Conservation (phyloP, 2,888 invertebrate genomes). For the Dione vanillae region DNA sequence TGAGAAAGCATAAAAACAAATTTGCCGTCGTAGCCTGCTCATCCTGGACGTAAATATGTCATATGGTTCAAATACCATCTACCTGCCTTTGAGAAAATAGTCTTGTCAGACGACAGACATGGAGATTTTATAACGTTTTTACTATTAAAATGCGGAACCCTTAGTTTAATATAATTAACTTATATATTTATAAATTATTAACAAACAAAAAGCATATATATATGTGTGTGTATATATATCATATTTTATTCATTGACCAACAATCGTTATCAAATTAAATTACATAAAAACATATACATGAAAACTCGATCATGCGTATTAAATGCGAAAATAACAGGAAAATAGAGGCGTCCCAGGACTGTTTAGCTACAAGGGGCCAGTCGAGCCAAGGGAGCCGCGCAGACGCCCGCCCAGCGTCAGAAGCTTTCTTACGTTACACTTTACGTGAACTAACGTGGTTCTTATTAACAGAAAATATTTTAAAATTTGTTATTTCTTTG, state of each 20-base stretch:
- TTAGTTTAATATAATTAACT: too few relatives aligned
- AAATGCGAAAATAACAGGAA: slow-evolving; percentile 17
- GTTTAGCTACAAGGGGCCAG: slow-evolving; percentile 38
- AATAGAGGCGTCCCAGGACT: slow-evolving; percentile 22
- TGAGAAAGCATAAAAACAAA: too few relatives aligned
- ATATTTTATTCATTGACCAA: neutral
- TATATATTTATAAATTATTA: too few relatives aligned
- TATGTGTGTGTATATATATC: too few relatives aligned
- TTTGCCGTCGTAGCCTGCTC: too few relatives aligned
- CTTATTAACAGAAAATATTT: slow-evolving; percentile 11
- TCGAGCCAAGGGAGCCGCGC: slow-evolving; percentile 34
- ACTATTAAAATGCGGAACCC: too few relatives aligned
- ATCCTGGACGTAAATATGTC: too few relatives aligned
- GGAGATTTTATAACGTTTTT: too few relatives aligned
- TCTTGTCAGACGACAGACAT: too few relatives aligned
- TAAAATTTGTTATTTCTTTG: neutral
- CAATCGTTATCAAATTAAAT: neutral
- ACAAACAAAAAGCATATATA: too few relatives aligned
- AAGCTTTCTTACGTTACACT: neutral
- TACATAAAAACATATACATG: neutral
- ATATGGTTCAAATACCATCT: too few relatives aligned
- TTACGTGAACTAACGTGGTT: slow-evolving; percentile 9
- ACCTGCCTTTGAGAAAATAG: too few relatives aligned
- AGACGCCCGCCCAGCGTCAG: slow-evolving; percentile 44
- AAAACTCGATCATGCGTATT: slow-evolving; percentile 23